Conservation (phyloP, 1,140 invertebrate species). For the Aporrectodea caliginosa region DNA sequence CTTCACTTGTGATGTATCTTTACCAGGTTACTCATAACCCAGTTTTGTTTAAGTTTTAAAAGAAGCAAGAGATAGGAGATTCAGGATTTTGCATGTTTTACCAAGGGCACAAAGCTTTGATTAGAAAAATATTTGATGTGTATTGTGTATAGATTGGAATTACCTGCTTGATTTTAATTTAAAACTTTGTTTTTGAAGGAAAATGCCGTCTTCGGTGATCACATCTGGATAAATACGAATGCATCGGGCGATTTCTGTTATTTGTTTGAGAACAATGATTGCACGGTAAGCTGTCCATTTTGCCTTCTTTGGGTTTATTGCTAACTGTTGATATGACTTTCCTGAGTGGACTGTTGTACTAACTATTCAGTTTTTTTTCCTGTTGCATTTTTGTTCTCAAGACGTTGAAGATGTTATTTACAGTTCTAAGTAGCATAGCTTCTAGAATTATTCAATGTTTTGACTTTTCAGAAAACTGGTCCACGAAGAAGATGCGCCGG, state of each 20-base stretch:
- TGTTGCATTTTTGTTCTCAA: background rate
- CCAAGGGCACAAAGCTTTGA: too few relatives aligned
- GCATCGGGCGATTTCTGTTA: conserved; percentile 87
- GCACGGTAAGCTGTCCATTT: conserved; percentile 18
- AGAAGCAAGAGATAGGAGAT: too few relatives aligned
- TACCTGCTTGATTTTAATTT: too few relatives aligned
- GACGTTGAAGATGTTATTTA: background rate
- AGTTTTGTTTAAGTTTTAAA: too few relatives aligned
- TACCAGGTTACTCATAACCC: too few relatives aligned
- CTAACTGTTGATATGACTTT: background rate
- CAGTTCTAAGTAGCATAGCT: background rate
- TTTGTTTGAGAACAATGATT: conserved; percentile 73
- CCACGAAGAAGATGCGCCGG: conserved; percentile 85
- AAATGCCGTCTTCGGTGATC: conserved; percentile 55
- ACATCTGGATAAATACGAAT: conserved; percentile 57
- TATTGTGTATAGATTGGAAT: too few relatives aligned
- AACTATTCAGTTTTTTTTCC: background rate
- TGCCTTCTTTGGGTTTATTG: background rate
- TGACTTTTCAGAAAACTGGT: conserved; percentile 61
- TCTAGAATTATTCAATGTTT: background rate
- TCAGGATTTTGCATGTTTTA: too few relatives aligned
- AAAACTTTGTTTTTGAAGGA: too few relatives aligned
- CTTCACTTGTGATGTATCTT: too few relatives aligned
- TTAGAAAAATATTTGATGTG: too few relatives aligned
- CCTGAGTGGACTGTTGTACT: background rate